These are phyloP conservation scores for Onychorhynchus coronatus DNA, from an alignment of 2,113 vertebrate species.

Conservation along the genomic window DNA sequence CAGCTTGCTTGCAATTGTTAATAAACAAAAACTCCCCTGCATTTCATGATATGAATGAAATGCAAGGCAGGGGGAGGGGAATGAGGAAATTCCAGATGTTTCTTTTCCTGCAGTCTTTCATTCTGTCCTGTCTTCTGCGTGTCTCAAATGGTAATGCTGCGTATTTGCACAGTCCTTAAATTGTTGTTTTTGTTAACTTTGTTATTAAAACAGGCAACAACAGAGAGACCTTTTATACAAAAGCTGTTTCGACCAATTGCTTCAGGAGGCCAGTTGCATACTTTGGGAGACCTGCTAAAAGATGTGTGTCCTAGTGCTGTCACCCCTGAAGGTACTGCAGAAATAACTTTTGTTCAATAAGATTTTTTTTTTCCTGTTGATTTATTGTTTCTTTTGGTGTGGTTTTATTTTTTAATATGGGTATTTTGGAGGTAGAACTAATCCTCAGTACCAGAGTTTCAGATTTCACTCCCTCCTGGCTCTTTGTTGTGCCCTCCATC, in stretches of 20 bases:
- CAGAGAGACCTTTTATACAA: slow-evolving; percentile 93
- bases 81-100: neutral
- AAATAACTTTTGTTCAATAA: neutral
- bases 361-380: neutral
- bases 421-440: neutral
- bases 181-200: neutral
- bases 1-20: neutral
- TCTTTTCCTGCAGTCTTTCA: neutral
- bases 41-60: neutral
- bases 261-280: slow-evolving; percentile 84
- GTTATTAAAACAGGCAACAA: slow-evolving; percentile 78
- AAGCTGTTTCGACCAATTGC: slow-evolving; percentile 92
- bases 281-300: slow-evolving; percentile 89
- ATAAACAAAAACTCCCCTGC: neutral
- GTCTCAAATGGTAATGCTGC: neutral
- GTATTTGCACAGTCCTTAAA: neutral
- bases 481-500: neutral
- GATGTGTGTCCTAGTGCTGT: slow-evolving; percentile 87
- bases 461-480: neutral
- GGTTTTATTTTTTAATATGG: neutral
- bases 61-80: neutral
- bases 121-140: neutral
- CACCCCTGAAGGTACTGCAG: slow-evolving; percentile 79
- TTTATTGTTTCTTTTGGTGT: neutral
- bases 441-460: neutral